These are phyloP conservation scores for Phortica variegata DNA, from an alignment of 1,140 invertebrate genomes.

Conservation along the genomic window DNA sequence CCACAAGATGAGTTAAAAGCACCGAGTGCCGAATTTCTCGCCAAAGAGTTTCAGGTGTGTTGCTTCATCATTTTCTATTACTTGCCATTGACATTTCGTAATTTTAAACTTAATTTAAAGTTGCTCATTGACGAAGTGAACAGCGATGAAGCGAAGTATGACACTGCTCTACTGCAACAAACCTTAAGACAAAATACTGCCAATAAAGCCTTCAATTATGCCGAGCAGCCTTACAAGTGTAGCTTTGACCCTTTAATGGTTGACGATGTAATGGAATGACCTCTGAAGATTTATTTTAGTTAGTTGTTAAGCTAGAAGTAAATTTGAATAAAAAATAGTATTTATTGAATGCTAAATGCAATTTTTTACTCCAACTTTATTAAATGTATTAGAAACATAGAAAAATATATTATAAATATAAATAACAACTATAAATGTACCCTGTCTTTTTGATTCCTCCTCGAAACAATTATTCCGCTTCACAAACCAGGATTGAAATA, in stretches of 20 bases:
- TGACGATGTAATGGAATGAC: no score
- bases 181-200: slow-evolving; percentile 5
- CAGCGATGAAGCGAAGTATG: slow-evolving; percentile 28
- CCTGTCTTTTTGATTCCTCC: no score
- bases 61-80: background rate
- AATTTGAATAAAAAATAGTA: background rate
- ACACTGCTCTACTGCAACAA: slow-evolving; percentile 4
- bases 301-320: no score
- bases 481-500: slow-evolving; percentile 48
- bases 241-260: slow-evolving; percentile 32
- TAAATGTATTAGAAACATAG: no score
- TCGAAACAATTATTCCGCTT: no score
- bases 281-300: no score
- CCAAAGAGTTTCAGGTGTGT: slow-evolving; percentile 32
- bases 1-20: slow-evolving; percentile 27
- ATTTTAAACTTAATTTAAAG: slow-evolving; percentile 10
- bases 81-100: background rate
- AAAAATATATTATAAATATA: no score
- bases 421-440: no score
- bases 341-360: no score
- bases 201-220: no score
- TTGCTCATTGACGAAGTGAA: slow-evolving; percentile 38
- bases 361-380: no score
- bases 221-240: slow-evolving; percentile 15
- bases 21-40: slow-evolving; percentile 26